Base-by-base conservation (phyloP, 1,140 invertebrate species). In the Procambarus virginalis region DNA sequence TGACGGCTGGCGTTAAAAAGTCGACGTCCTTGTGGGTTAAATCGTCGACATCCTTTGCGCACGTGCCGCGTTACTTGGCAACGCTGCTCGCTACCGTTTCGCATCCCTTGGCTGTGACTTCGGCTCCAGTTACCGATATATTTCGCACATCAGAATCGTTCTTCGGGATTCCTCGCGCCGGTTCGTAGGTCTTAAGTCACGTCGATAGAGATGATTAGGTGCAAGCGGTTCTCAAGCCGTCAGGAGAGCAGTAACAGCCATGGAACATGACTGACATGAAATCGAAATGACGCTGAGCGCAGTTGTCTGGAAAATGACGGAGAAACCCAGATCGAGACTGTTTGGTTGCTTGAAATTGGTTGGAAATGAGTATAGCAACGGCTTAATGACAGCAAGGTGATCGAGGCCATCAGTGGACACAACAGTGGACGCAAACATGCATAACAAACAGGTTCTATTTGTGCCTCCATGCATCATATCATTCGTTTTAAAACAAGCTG, bases 41-140 rank as follows among this genome's bases (percentile, higher is more conserved):
- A 84, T 84, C n/a, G 82, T 84, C 82, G 82, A 84, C 82, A 84
- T 84, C 82, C 82, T 75, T 48, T 51, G 64, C 68, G 49, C 82
- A 75, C 82, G 82, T 75, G 82, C n/a, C 51, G 68, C 45, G 75
- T 84, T 75, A 84, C 82, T 34, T 70, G 51, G 75, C 68, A 75
- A 73, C 8, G 22, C 3, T 2, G 46, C 48, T 45, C 46, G 14
- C 34, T 5, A 46, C 8, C 20, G 48, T 8, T 22, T 55, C 46
- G 2, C 14, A 0, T 20, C 46, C 64, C 3, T 9, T n/a, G 82
- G 2, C 82, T 22, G 34, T 22, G 68, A n/a, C 64, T 75, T 73
- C n/a, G 5, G n/a, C 68, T 73, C 6, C 22, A 51, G 12, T 17
- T 4, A 64, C 20, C 12, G 4, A 64, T 64, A 17, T 64, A 64